Evolutionary conservation across 2,113 vertebrate species (phyloP).

Genomic region (Antechinus stuartii): DNA sequence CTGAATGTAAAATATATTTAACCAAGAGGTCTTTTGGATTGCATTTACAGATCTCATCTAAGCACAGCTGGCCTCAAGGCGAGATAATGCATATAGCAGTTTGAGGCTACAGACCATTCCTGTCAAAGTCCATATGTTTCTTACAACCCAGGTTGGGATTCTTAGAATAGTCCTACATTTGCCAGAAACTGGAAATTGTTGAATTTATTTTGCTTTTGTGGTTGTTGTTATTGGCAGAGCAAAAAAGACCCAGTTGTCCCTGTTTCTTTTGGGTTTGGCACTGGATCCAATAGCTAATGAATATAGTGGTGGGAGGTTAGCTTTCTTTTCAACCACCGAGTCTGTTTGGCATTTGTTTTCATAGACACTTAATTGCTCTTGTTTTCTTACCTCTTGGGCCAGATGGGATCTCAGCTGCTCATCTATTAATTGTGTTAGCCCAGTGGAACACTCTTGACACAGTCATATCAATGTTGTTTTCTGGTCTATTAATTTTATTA

Average conservation of each 20-base stretch:
- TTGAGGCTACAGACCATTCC: neutral
- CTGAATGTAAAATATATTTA: conserved; percentile 51
- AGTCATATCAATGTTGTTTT: conserved; percentile 9
- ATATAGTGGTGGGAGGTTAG: neutral
- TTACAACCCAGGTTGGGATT: conserved; percentile 26
- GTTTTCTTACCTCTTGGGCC: conserved; percentile 24
- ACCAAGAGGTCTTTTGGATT: conserved; percentile 37
- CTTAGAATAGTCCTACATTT: conserved; percentile 29
- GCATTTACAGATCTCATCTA: conserved; percentile 39
- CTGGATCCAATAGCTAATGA: conserved; percentile 12
- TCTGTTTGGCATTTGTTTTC: conserved; percentile 32
- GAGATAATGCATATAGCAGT: conserved; percentile 28
- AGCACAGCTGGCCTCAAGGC: conserved; percentile 43
- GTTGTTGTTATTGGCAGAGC: conserved; percentile 22
- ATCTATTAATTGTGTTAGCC: neutral
- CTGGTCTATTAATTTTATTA: conserved; percentile 40
- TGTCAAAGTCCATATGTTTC: conserved; percentile 48
- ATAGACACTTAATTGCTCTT: conserved; percentile 41
- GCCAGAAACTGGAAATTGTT: conserved; percentile 28
- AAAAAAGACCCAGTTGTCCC: conserved; percentile 13
- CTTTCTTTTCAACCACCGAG: conserved; percentile 11
- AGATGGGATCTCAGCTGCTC: conserved; percentile 16
- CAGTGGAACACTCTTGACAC: neutral
- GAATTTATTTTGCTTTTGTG: conserved; percentile 54
- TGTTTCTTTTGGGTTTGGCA: conserved; percentile 35